Evolutionary conservation across 2,797 vertebrate species (phyloP).

Genomic region (Columba guinea): DNA sequence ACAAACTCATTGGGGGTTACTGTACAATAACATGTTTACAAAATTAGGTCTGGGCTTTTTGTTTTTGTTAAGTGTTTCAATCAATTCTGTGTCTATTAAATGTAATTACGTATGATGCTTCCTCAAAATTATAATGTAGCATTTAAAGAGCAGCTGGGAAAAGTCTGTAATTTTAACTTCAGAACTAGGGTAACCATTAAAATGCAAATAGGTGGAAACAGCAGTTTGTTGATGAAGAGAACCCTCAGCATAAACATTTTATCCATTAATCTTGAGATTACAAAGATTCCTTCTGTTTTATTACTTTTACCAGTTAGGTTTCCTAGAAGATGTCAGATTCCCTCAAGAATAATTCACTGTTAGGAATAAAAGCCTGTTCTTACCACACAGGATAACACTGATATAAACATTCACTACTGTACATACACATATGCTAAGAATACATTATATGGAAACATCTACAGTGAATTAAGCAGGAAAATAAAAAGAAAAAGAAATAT

Average conservation of each 20-base stretch:
- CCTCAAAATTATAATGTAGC: slow-evolving; percentile 76
- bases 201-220: slow-evolving; percentile 76
- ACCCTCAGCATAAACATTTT: slow-evolving; percentile 47
- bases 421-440: not conserved
- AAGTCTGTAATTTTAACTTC: slow-evolving; percentile 74
- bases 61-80: slow-evolving; percentile 79
- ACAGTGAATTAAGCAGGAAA: not conserved
- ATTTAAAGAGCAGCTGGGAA: slow-evolving; percentile 78
- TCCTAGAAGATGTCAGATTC: slow-evolving; percentile 18
- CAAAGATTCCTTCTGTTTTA: not conserved
- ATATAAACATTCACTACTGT: not conserved
- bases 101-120: slow-evolving; percentile 79
- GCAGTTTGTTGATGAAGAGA: slow-evolving; percentile 21
- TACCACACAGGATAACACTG: not conserved
- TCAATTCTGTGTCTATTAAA: slow-evolving; percentile 80
- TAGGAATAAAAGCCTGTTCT: not conserved
- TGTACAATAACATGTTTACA: slow-evolving; percentile 80
- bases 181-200: slow-evolving; percentile 74
- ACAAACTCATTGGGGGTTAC: slow-evolving; percentile 78
- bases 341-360: not conserved
- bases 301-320: slow-evolving; percentile 31
- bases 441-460: not conserved
- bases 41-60: slow-evolving; percentile 76
- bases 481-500: not conserved
- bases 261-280: slow-evolving; percentile 29